Conservation (phyloP, 2,797 vertebrate genomes). For the Semaprochilodus insignis region DNA sequence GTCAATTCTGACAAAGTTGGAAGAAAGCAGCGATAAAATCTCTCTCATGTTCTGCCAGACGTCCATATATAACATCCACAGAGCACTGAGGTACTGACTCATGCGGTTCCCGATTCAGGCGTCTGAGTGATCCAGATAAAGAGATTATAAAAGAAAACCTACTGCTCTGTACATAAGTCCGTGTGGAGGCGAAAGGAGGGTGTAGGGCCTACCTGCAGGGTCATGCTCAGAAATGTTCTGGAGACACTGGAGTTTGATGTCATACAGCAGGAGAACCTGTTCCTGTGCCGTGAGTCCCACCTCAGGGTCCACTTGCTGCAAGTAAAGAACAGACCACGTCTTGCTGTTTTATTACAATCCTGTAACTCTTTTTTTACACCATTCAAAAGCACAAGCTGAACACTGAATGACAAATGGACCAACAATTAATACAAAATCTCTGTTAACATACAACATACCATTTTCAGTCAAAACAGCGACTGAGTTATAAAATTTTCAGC, state of each 20-base stretch:
- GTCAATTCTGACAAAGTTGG: background rate
- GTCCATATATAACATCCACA: background rate
- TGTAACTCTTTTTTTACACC: background rate
- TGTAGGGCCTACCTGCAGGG: slow-evolving; percentile 70
- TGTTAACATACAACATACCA: too few relatives aligned
- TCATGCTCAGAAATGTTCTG: slow-evolving; percentile 83
- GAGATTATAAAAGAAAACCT: background rate
- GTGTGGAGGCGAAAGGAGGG: background rate
- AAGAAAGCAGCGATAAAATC: background rate
- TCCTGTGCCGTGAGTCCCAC: slow-evolving; percentile 84
- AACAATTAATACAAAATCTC: too few relatives aligned
- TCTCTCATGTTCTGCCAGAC: background rate
- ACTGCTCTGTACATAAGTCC: background rate
- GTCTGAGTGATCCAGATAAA: background rate
- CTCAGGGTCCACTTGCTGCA: slow-evolving; percentile 82
- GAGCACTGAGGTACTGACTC: background rate
- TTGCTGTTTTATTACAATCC: too few relatives aligned
- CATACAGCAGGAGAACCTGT: slow-evolving; percentile 87
- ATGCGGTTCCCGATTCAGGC: background rate
- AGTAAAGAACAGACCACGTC: slow-evolving; percentile 46
- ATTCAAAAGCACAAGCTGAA: too few relatives aligned
- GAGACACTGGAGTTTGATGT: slow-evolving; percentile 85
- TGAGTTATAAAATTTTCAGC: too few relatives aligned
- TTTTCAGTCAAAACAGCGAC: too few relatives aligned
- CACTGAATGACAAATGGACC: too few relatives aligned